Evolutionary conservation across 2,888 invertebrate genomes (phyloP).

Genomic region (Calameuta pallipes): DNA sequence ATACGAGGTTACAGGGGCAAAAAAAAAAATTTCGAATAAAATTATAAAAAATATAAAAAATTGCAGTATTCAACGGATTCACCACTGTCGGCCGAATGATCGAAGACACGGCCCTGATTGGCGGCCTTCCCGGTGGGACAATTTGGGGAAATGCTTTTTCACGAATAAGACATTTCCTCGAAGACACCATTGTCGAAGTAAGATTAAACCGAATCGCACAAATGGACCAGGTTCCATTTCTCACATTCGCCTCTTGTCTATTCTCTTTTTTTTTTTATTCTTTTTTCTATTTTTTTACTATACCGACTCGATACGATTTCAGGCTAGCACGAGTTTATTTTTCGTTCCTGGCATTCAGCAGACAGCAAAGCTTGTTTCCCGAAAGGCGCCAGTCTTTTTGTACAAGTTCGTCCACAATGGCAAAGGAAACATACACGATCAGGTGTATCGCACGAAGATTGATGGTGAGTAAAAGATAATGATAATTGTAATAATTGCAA

Average conservation of each 20-base stretch:
- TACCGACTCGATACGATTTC: too few relatives aligned
- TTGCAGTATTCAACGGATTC: neutral
- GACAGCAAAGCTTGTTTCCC: neutral
- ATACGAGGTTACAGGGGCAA: too few relatives aligned
- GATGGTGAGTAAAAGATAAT: neutral
- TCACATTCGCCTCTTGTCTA: too few relatives aligned
- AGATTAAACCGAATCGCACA: neutral
- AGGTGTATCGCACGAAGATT: neutral
- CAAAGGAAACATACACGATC: neutral
- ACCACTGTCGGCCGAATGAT: neutral
- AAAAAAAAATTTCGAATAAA: too few relatives aligned
- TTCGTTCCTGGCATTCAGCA: conserved; percentile 3
- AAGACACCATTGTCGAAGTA: neutral
- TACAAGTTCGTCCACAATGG: neutral
- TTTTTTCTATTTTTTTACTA: too few relatives aligned
- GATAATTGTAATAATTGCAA: neutral
- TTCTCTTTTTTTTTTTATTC: too few relatives aligned
- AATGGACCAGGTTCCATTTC: too few relatives aligned
- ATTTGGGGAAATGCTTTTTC: neutral
- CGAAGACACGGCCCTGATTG: neutral
- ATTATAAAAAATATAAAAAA: too few relatives aligned
- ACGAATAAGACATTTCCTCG: neutral
- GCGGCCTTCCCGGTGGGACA: neutral
- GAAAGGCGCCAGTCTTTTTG: neutral
- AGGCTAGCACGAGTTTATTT: neutral